A percentile compares a stretch with the other conserved stretches of the same genome.
Evolutionary conservation across 1,140 invertebrate genomes (phyloP).

Genomic region (Zaprionus davidi): DNA sequence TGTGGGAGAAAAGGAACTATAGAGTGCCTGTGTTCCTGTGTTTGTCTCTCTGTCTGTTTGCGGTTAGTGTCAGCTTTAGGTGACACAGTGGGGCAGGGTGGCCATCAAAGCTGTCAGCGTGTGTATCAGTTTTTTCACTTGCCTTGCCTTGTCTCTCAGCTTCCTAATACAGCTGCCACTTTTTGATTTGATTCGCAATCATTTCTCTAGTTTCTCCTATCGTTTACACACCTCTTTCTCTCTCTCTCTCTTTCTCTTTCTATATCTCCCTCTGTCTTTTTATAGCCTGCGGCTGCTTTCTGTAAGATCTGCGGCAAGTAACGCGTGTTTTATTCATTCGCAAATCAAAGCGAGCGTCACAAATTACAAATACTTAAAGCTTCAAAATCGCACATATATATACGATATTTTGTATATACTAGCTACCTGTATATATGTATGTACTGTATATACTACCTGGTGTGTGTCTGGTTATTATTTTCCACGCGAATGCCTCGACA

Average conservation of each 20-base stretch:
- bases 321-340: neutral
- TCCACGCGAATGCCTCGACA: conserved; percentile 67
- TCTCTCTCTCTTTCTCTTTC: neutral
- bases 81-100: conserved; percentile 7
- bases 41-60: conserved; percentile 26
- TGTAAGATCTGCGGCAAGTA: neutral
- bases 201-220: neutral
- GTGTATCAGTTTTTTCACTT: neutral
- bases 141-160: neutral
- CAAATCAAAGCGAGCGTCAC: conserved; percentile 27
- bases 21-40: conserved; percentile 10
- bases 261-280: neutral
- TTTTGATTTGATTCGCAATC: conserved; percentile 9
- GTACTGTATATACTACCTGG: neutral
- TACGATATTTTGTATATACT: neutral
- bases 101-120: conserved; percentile 10
- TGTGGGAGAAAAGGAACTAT: conserved; percentile 4
- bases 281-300: neutral
- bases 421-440: neutral
- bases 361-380: conserved; percentile 8
- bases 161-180: neutral
- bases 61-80: conserved; percentile 34
- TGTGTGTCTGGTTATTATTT: conserved; percentile 63
- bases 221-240: neutral
- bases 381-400: neutral